phyloP scores from a whole-genome alignment of 2,113 vertebrate species.

The Riparia riparia region DNA sequence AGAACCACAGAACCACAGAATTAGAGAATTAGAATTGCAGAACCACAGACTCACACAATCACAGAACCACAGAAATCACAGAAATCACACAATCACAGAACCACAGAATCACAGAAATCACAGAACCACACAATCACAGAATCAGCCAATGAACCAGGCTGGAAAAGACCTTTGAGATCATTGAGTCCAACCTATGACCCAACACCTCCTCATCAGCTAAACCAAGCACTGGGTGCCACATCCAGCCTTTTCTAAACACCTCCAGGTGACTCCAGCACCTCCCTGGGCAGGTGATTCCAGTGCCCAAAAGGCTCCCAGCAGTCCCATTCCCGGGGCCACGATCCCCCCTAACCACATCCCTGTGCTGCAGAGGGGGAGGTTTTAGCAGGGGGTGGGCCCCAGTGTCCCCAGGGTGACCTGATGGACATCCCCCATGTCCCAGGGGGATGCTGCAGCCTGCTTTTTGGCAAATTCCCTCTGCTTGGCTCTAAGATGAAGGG shows the following conservation, averaged over 20 bases:
- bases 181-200: accelerated
- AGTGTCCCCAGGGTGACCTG: background rate
- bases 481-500: background rate
- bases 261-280: background rate
- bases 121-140: too few relatives aligned
- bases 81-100: background rate
- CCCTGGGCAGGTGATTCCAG: background rate
- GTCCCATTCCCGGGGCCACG: background rate
- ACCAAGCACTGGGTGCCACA: background rate
- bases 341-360: background rate
- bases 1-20: background rate
- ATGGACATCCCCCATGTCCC: accelerated
- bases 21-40: too few relatives aligned
- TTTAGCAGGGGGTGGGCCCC: accelerated
- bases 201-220: background rate
- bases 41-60: background rate
- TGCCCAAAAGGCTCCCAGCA: background rate
- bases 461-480: background rate
- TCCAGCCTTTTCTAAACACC: accelerated
- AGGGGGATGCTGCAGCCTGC: accelerated
- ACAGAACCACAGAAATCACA: too few relatives aligned
- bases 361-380: background rate
- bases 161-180: background rate
- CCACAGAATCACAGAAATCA: too few relatives aligned
- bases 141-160: too few relatives aligned